Conservation (phyloP, 1,140 invertebrate species). For the Zaprionus camerounensis region DNA sequence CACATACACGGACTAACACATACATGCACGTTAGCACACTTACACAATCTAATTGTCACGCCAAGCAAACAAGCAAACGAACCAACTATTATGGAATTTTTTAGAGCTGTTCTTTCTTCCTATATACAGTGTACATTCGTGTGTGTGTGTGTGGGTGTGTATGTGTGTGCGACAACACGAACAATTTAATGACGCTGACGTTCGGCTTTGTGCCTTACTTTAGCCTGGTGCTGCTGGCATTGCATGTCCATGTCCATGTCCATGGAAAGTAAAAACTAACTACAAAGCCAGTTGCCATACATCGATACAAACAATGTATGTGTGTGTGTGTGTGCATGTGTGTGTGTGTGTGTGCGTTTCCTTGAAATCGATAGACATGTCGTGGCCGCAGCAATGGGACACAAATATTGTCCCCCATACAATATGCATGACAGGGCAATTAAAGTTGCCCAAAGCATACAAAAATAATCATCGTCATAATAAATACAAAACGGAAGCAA, state of each 20-base stretch:
- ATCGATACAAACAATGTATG: constrained; percentile 22
- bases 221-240: constrained; percentile 62
- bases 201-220: constrained; percentile 70
- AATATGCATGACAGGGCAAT: constrained; percentile 67
- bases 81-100: constrained; percentile 80
- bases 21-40: constrained; percentile 15
- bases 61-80: constrained; percentile 63
- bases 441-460: constrained; percentile 64
- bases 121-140: constrained; percentile 18
- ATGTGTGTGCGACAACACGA: constrained; percentile 38
- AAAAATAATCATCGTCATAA: constrained; percentile 51
- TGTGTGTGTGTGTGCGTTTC: constrained; percentile 4
- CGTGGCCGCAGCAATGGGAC: constrained; percentile 45
- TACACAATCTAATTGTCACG: constrained; percentile 75
- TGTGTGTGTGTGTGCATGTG: not conserved
- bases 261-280: constrained; percentile 71
- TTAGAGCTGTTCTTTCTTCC: constrained; percentile 42
- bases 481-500: constrained; percentile 24
- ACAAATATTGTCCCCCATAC: constrained; percentile 62
- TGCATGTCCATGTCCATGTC: constrained; percentile 68
- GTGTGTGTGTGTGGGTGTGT: constrained; percentile 3
- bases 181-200: constrained; percentile 64
- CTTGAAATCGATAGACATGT: constrained; percentile 50
- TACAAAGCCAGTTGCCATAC: constrained; percentile 41
- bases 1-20: not conserved